Evolutionary conservation across 1,140 invertebrate genomes (phyloP).

Genomic region (Diplogasteroides magnus): DNA sequence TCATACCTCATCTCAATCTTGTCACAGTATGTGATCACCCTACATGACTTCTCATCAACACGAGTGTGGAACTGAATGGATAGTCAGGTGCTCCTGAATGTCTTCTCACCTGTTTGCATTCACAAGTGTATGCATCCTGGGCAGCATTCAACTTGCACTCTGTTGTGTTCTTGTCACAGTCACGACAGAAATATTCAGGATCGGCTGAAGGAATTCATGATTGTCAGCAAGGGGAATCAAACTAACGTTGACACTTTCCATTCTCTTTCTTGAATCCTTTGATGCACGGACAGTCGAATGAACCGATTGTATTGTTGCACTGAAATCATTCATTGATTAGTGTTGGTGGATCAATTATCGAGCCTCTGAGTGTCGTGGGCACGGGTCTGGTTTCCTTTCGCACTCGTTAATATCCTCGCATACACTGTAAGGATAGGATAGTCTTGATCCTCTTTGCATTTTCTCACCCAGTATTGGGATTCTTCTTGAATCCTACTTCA

Average conservation of each 20-base stretch:
- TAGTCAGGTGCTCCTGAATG: background rate
- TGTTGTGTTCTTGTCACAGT: background rate
- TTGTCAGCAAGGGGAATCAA: background rate
- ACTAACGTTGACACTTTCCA: background rate
- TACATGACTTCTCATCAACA: background rate
- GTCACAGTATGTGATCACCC: background rate
- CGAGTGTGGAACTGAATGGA: background rate
- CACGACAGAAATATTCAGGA: background rate
- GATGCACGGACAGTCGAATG: background rate
- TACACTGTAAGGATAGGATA: background rate
- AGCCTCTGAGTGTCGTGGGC: background rate
- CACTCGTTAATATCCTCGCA: background rate
- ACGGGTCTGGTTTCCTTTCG: background rate
- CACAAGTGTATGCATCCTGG: background rate
- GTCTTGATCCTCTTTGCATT: background rate
- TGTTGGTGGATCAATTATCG: too few relatives aligned
- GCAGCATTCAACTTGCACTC: background rate
- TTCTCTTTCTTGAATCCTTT: background rate
- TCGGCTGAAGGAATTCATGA: background rate
- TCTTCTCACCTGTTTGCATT: background rate
- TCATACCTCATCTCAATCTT: background rate
- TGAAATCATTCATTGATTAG: too few relatives aligned
- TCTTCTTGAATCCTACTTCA: background rate
- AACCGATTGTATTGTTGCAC: background rate
- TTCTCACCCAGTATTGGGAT: background rate